These are phyloP conservation scores for Pipistrellus pygmaeus DNA, from an alignment of 2,797 vertebrate genomes.

Conservation along the genomic window DNA sequence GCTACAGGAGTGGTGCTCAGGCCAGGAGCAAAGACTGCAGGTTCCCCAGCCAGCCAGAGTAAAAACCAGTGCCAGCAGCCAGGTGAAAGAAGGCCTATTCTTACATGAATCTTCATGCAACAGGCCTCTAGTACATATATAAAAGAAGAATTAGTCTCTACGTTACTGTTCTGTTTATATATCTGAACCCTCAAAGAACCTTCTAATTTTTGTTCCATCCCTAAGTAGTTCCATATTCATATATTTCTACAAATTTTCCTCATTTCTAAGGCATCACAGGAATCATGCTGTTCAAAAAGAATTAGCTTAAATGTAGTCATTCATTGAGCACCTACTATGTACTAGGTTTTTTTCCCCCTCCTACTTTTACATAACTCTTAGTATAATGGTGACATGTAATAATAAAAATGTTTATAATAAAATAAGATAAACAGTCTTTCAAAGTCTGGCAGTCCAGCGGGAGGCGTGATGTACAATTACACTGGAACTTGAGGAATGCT, in stretches of 20 bases:
- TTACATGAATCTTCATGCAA: too few relatives aligned
- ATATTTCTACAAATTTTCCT: not conserved
- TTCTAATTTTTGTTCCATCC: not conserved
- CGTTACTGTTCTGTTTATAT: not conserved
- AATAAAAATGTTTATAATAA: not conserved
- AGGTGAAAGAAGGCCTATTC: too few relatives aligned
- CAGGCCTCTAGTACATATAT: not conserved
- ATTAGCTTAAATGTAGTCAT: not conserved
- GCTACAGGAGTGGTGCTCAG: too few relatives aligned
- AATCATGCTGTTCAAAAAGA: not conserved
- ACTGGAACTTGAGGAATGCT: not conserved
- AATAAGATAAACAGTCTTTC: not conserved
- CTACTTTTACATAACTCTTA: not conserved
- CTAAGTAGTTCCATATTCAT: not conserved
- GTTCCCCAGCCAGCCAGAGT: too few relatives aligned
- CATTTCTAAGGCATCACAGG: not conserved
- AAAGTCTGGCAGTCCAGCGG: not conserved
- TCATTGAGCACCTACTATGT: not conserved
- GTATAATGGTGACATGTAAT: not conserved
- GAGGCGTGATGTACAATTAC: not conserved
- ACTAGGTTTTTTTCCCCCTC: rapidly evolving
- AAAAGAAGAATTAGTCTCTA: not conserved
- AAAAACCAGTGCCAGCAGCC: too few relatives aligned
- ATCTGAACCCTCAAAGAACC: not conserved
- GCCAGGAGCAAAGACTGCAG: too few relatives aligned